Conservation (phyloP, 2,113 vertebrate species). For the Hypomesus transpacificus region DNA sequence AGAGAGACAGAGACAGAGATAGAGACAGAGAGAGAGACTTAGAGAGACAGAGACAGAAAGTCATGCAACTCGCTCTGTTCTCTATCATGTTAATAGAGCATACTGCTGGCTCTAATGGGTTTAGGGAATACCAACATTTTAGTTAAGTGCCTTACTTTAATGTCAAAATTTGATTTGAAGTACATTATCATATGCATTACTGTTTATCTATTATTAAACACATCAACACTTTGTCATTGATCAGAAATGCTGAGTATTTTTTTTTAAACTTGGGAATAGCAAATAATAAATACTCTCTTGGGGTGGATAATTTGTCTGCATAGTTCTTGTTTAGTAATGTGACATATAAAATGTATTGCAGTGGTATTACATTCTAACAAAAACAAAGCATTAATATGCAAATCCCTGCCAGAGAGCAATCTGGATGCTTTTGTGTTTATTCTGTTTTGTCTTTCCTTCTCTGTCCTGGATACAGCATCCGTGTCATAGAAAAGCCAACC, state of each 20-base stretch:
- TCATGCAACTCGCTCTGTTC: too few relatives aligned
- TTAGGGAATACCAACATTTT: too few relatives aligned
- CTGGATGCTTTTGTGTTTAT: constrained; percentile 3
- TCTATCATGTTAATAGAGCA: too few relatives aligned
- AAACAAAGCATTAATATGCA: constrained; percentile 23
- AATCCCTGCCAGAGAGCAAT: constrained; percentile 27
- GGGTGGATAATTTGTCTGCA: background rate
- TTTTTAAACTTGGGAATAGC: background rate
- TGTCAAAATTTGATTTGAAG: too few relatives aligned
- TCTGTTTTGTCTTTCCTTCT: constrained; percentile 5
- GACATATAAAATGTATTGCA: constrained; percentile 11
- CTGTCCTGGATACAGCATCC: constrained; percentile 7
- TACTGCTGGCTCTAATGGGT: too few relatives aligned
- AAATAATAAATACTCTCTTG: background rate
- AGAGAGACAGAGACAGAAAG: too few relatives aligned
- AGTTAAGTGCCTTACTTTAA: too few relatives aligned
- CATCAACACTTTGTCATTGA: too few relatives aligned
- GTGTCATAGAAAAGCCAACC: constrained; percentile 22
- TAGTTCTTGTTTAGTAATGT: constrained; percentile 21
- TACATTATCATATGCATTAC: background rate
- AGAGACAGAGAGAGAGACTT: too few relatives aligned
- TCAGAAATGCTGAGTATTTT: background rate
- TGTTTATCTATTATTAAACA: background rate
- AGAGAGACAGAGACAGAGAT: too few relatives aligned
- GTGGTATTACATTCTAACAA: constrained; percentile 22